These are phyloP conservation scores for Panthera leo DNA, from an alignment of 2,113 vertebrate genomes.

Conservation along the genomic window DNA sequence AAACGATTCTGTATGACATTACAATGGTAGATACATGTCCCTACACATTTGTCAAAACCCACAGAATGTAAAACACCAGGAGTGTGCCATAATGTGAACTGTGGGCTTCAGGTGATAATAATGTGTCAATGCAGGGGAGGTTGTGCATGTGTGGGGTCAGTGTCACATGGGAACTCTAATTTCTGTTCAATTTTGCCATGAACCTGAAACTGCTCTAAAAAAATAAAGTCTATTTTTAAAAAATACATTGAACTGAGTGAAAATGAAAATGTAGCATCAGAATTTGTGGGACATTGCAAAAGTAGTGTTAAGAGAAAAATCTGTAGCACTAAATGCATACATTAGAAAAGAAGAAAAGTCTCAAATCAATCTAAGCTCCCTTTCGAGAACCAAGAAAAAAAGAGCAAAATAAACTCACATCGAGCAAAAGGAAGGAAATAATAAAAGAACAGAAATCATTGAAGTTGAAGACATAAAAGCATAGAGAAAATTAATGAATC, in stretches of 20 bases:
- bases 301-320: neutral
- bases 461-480: conserved; percentile 10
- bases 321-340: neutral
- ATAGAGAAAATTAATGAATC: neutral
- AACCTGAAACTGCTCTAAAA: neutral
- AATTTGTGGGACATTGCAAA: neutral
- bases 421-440: conserved; percentile 8
- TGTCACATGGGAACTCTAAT: neutral
- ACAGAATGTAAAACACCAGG: neutral
- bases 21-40: neutral
- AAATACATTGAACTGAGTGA: neutral
- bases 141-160: neutral
- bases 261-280: neutral
- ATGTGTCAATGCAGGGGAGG: neutral
- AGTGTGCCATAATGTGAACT: neutral
- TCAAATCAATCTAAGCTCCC: neutral
- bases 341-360: neutral
- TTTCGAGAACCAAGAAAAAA: neutral
- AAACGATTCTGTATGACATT: neutral
- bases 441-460: neutral
- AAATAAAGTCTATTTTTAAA: neutral
- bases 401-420: neutral
- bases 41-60: neutral
- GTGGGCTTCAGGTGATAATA: neutral
- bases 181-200: neutral